Conservation (phyloP, 2,113 vertebrate genomes). For the Aplodontia rufa region DNA sequence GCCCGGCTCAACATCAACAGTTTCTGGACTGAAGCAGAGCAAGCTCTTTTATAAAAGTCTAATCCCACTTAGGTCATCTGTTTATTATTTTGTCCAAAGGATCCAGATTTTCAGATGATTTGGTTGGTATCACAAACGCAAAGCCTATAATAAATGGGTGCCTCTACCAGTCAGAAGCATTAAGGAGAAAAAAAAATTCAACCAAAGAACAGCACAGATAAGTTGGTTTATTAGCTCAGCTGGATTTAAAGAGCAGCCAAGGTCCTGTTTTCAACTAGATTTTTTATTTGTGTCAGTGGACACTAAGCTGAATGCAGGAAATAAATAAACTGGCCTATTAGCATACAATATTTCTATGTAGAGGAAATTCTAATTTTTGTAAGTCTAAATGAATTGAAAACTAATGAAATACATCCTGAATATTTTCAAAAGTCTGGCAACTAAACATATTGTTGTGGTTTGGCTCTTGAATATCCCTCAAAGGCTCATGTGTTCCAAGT, state of each 20-base stretch:
- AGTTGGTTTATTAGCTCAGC: constrained; percentile 81
- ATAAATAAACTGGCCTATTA: constrained; percentile 52
- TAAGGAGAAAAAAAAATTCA: constrained; percentile 66
- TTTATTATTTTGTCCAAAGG: constrained; percentile 78
- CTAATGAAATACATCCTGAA: constrained; percentile 12
- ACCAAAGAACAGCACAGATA: constrained; percentile 75
- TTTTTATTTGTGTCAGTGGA: constrained; percentile 77
- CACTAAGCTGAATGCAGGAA: constrained; percentile 71
- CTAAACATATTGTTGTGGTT: background rate
- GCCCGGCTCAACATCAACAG: constrained; percentile 20
- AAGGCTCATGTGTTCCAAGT: background rate
- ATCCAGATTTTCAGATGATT: constrained; percentile 75
- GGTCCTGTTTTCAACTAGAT: constrained; percentile 54
- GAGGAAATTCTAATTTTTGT: constrained; percentile 39
- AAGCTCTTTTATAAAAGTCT: constrained; percentile 66
- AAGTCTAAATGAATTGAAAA: background rate
- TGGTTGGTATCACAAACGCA: constrained; percentile 70
- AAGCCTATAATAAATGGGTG: constrained; percentile 68
- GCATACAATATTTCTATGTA: constrained; percentile 46
- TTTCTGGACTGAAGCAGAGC: constrained; percentile 50
- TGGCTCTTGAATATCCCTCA: background rate
- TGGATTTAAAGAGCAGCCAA: constrained; percentile 71
- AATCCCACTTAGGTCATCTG: constrained; percentile 77
- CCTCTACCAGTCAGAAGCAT: constrained; percentile 58
- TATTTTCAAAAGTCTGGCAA: background rate